Conservation (phyloP, 2,797 vertebrate genomes). For the Amblyopsis hoosieri region DNA sequence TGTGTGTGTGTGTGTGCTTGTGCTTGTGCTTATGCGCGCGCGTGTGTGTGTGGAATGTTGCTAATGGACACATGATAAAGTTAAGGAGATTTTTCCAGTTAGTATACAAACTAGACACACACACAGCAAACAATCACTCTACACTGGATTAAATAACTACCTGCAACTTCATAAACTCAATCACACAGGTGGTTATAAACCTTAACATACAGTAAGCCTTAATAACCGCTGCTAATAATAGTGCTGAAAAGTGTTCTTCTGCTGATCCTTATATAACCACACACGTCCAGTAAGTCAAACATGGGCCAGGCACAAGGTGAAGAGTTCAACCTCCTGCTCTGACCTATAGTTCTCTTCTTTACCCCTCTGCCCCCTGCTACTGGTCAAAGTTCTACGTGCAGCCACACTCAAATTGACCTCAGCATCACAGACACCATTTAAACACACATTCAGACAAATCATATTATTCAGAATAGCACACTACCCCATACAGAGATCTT, state of each 20-base stretch:
- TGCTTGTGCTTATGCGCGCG: neutral
- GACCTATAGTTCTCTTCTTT: conserved; percentile 17
- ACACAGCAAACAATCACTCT: no score
- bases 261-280: no score
- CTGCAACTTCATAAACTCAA: no score
- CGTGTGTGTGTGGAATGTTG: conserved; percentile 12
- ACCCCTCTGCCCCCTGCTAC: conserved; percentile 2
- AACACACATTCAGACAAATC: conserved; percentile 6
- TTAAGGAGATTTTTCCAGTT: conserved; percentile 19
- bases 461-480: no score
- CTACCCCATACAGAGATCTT: no score
- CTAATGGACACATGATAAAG: conserved; percentile 11
- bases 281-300: neutral
- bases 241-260: no score
- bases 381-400: conserved; percentile 17
- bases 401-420: neutral
- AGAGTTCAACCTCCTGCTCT: conserved; percentile 12
- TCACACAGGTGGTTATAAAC: no score
- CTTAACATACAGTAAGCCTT: no score
- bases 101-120: conserved; percentile 5
- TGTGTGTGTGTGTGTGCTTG: neutral
- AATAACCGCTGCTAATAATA: no score
- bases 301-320: conserved; percentile 12
- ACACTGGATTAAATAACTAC: no score
- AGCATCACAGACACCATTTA: neutral